Base-by-base conservation (phyloP, 2,888 invertebrate species). In the Drosophila atripex region DNA sequence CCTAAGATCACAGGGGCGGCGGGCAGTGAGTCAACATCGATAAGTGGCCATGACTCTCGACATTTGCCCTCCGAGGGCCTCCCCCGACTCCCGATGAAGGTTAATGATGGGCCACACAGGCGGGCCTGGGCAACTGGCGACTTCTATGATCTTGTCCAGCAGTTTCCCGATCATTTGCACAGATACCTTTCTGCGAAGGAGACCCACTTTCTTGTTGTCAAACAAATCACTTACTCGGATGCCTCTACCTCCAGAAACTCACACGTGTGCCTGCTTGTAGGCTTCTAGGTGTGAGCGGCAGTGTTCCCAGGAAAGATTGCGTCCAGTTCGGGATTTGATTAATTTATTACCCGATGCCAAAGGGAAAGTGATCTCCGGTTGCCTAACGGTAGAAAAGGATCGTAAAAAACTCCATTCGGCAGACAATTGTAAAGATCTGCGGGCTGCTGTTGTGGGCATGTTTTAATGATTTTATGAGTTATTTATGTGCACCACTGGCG, bases 51-150 rank as follows among this genome's bases (percentile, higher is more conserved):
- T 46, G 66, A 66, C 66, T 16, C 30, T 66, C 14, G 45, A 32
- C 66, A 51, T 28, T 50, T 49, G 47, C 35, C 30, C 39, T 18
- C 38, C 51, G 25, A 71, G 68, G 73, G 60, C 11, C 39, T 3
- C 1, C 39, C 16, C 39, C 18, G 14, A 16, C 39, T 9, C 4
- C 14, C 16, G 1, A 14, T 70, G 78, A 86, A 71, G 78, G 77
- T 87, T 87, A 83, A 87, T 83, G 87, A 87, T 87, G 5, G 82
- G 78, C 87, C 82, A 82, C 82, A 83, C 82, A 85, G 71, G 61
- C 78, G 9, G 43, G 21, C 43, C 21, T 12, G 32, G 75, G 28
- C 54, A 51, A 30, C 65, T 56, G 53, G 35, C 55, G 46, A 47
- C 59, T 21, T 21, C n/a, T 30, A 35, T 35, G 35, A 55, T 66